Percentiles rank a stretch among this genome's conserved stretches.
These are phyloP conservation scores for Iselma pallidipennis DNA, from an alignment of 2,888 invertebrate species.

Conservation along the genomic window DNA sequence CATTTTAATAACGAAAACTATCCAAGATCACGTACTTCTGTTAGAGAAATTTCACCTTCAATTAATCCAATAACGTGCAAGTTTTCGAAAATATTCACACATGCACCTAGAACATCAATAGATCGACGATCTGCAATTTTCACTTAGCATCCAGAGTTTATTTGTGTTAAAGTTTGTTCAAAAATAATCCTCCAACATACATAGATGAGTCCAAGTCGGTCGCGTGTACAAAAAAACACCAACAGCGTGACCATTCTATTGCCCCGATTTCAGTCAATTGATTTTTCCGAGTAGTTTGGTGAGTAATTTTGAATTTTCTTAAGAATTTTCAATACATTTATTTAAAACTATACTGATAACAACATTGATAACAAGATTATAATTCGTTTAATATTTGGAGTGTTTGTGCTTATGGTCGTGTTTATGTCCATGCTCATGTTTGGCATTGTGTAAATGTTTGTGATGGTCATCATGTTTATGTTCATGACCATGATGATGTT, in stretches of 20 bases:
- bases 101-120: no score
- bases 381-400: conserved; percentile 8
- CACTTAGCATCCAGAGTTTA: background rate
- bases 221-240: background rate
- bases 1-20: background rate
- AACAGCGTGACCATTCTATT: background rate
- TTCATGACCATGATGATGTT: conserved; percentile 32
- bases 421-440: conserved; percentile 16
- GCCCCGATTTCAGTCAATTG: background rate
- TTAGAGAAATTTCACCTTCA: background rate
- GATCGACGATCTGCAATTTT: background rate
- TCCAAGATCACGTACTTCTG: background rate
- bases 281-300: background rate
- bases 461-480: conserved; percentile 34
- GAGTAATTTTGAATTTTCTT: background rate
- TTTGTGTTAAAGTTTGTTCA: conserved; percentile 1
- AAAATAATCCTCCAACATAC: background rate
- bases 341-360: conserved; percentile 4
- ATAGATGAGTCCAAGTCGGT: background rate
- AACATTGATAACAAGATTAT: conserved; percentile 7
- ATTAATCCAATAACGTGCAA: no score
- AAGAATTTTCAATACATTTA: conserved; percentile 2
- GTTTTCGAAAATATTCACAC: background rate
- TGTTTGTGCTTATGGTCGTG: conserved; percentile 15
- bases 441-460: conserved; percentile 26